phyloP scores from a whole-genome alignment of 2,797 vertebrate species.

The Astyanax mexicanus region DNA sequence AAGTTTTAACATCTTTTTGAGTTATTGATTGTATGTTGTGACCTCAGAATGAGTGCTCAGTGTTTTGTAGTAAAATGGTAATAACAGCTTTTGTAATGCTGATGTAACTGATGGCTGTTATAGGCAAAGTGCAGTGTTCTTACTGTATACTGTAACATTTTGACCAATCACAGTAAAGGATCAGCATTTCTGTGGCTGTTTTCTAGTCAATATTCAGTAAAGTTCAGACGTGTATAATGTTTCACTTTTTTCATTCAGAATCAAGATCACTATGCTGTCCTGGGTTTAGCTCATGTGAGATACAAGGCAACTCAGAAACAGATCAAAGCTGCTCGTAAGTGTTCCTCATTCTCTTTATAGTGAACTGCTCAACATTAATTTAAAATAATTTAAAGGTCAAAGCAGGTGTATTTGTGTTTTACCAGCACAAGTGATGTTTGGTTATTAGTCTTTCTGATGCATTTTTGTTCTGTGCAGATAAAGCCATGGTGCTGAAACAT shows the following conservation, averaged over 20 bases:
- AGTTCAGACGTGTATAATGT: neutral
- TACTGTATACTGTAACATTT: neutral
- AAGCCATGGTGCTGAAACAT: conserved; percentile 97
- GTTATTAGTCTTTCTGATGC: neutral
- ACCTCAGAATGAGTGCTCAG: neutral
- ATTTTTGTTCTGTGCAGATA: conserved; percentile 80
- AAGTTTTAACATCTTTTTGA: too few species aligned
- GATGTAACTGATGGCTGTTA: too few species aligned
- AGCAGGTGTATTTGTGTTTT: neutral
- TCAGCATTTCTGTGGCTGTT: neutral
- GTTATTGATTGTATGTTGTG: too few species aligned
- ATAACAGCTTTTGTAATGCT: too few species aligned
- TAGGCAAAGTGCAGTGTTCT: too few species aligned
- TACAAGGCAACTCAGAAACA: conserved; percentile 97
- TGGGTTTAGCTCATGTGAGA: conserved; percentile 88
- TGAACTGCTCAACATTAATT: neutral
- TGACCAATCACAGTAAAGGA: neutral
- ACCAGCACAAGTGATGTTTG: neutral
- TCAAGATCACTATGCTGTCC: conserved; percentile 97
- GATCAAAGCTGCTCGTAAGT: conserved; percentile 99
- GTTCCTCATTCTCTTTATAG: conserved; percentile 21
- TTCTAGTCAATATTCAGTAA: too few species aligned
- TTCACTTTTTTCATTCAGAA: conserved; percentile 79
- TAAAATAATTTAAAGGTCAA: too few species aligned
- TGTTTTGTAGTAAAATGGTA: too few species aligned